Percentiles rank a stretch among this genome's conserved stretches.
Conservation (phyloP, 2,797 vertebrate genomes). For the Gephyroberyx darwinii region DNA sequence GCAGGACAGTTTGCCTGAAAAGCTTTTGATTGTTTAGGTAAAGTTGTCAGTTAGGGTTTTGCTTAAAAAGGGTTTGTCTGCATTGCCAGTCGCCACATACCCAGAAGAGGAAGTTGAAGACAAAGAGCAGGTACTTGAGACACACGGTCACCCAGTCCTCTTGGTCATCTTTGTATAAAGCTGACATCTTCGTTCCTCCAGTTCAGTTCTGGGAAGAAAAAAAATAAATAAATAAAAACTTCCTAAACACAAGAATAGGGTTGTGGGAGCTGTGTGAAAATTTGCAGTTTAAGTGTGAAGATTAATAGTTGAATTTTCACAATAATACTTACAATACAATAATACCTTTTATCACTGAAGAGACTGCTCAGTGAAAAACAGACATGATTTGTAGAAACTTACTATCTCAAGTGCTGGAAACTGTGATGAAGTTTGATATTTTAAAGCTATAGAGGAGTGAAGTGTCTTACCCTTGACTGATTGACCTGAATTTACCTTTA, state of each 20-base stretch:
- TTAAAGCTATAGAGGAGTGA: no score
- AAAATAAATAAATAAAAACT: constrained; percentile 11
- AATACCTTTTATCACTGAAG: no score
- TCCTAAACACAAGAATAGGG: not conserved
- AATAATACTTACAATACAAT: no score
- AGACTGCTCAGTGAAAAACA: no score
- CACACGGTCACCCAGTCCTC: constrained; percentile 86
- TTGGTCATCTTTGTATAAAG: constrained; percentile 81
- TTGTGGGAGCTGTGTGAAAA: no score
- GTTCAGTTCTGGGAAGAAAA: constrained; percentile 30
- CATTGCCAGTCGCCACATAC: constrained; percentile 75
- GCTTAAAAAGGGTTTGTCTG: not conserved
- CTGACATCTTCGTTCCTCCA: constrained; percentile 77
- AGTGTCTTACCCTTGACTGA: no score
- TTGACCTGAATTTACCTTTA: no score
- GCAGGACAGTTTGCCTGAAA: not conserved
- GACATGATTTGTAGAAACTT: no score
- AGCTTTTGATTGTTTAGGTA: not conserved
- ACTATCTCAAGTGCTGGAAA: no score
- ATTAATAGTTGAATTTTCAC: no score
- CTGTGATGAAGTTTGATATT: no score
- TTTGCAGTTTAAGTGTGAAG: no score
- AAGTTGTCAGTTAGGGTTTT: not conserved
- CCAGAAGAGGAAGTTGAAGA: constrained; percentile 94
- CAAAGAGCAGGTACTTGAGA: constrained; percentile 89